These are phyloP conservation scores for Peromyscus attwateri DNA, from an alignment of 2,797 vertebrate species.

Conservation along the genomic window DNA sequence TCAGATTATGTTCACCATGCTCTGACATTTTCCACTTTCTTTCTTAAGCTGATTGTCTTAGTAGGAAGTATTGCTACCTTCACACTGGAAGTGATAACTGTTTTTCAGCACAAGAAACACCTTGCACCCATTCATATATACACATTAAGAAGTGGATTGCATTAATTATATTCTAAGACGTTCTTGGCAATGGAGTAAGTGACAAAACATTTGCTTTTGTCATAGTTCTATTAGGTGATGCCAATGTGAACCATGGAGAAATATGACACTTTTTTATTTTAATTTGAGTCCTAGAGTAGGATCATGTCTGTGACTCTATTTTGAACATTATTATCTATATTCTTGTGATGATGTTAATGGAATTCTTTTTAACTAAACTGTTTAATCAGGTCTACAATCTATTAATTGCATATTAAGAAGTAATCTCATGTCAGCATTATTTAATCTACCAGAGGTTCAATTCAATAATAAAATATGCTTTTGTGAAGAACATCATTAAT, in stretches of 20 bases:
- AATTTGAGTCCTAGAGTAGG: constrained; percentile 87
- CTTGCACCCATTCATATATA: constrained; percentile 83
- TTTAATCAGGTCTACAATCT: constrained; percentile 85
- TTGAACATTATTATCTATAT: constrained; percentile 86
- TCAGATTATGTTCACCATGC: constrained; percentile 87
- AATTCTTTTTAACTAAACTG: constrained; percentile 87
- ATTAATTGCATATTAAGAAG: constrained; percentile 85
- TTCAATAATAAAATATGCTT: constrained; percentile 79
- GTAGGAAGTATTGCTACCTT: constrained; percentile 81
- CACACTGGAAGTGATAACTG: constrained; percentile 81
- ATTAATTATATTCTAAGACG: constrained; percentile 89
- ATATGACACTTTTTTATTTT: constrained; percentile 87
- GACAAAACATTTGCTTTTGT: constrained; percentile 91
- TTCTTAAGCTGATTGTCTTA: constrained; percentile 83
- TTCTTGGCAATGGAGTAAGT: constrained; percentile 88
- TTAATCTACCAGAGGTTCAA: constrained; percentile 80
- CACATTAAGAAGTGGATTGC: constrained; percentile 87
- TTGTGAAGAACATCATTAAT: constrained; percentile 64
- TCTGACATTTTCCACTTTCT: constrained; percentile 86
- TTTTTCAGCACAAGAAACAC: constrained; percentile 85
- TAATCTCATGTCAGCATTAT: constrained; percentile 83
- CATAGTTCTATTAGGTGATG: constrained; percentile 88
- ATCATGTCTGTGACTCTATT: constrained; percentile 87
- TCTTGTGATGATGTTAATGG: constrained; percentile 87
- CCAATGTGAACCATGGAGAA: constrained; percentile 86